Evolutionary conservation across 2,797 vertebrate species (phyloP).

Genomic region (Mormyrus proboscirostris): DNA sequence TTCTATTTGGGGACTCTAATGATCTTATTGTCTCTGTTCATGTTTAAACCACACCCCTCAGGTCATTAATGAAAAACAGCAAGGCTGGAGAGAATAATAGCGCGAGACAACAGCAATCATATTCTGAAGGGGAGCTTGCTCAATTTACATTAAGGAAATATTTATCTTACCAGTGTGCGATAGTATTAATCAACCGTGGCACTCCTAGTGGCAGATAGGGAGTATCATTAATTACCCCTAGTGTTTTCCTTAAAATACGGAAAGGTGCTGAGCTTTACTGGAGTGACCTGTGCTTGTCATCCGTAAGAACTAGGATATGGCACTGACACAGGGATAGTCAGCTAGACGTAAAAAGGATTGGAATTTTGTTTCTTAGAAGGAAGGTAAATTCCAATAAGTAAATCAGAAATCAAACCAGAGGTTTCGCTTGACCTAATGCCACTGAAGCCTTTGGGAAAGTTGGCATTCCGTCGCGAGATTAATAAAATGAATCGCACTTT

Average conservation of each 20-base stretch:
- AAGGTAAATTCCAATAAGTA: neutral
- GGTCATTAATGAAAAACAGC: neutral
- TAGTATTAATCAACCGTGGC: neutral
- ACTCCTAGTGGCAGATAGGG: neutral
- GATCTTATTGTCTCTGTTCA: neutral
- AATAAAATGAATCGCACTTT: too few species aligned
- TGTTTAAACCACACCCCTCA: neutral
- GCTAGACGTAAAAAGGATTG: neutral
- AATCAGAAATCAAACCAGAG: neutral
- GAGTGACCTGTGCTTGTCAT: neutral
- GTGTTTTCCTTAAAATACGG: neutral
- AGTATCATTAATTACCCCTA: neutral
- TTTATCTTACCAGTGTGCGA: neutral
- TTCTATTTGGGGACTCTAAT: neutral
- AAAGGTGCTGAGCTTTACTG: neutral
- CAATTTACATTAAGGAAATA: neutral
- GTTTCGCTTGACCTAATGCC: neutral
- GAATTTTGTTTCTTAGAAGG: neutral
- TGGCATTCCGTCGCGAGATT: neutral
- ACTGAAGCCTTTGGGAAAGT: neutral
- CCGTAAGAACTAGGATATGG: neutral
- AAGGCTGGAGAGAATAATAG: neutral
- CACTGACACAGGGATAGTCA: neutral
- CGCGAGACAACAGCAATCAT: neutral
- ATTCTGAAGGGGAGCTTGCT: neutral